phyloP scores from a whole-genome alignment of 2,113 vertebrate species.

The Panurus biarmicus region DNA sequence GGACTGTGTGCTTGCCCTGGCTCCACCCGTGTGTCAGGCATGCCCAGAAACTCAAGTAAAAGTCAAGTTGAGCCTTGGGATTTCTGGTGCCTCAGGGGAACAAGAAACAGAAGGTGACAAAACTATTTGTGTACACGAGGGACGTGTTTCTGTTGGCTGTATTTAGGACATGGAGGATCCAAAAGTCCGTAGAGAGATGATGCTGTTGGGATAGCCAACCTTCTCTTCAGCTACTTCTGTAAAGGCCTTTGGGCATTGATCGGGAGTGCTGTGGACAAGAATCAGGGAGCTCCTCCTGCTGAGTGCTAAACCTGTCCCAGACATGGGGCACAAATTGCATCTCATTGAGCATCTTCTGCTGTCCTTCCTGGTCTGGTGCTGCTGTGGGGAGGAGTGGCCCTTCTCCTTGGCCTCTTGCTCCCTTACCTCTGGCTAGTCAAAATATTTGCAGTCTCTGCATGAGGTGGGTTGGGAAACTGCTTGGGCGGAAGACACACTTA shows the following conservation, averaged over 20 bases:
- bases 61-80: not conserved
- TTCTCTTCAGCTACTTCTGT: not conserved
- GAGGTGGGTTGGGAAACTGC: not conserved
- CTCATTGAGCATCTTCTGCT: not conserved
- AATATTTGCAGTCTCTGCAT: not conserved
- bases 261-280: not conserved
- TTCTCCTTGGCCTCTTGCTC: not conserved
- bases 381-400: not conserved
- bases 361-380: fast-evolving
- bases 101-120: not conserved
- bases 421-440: not conserved
- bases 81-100: not conserved
- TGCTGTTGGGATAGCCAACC: not conserved
- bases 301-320: not conserved
- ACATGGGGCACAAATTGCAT: fast-evolving
- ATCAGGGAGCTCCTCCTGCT: not conserved
- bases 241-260: not conserved
- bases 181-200: not conserved
- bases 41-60: not conserved
- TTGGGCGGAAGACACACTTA: not conserved
- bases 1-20: not conserved
- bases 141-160: not conserved
- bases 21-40: not conserved
- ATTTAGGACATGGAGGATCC: not conserved
- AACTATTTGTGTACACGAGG: fast-evolving